A percentile compares a stretch with the other conserved stretches of the same genome.
Evolutionary conservation across 2,113 vertebrate genomes (phyloP).

Genomic region (Xyrauchen texanus): DNA sequence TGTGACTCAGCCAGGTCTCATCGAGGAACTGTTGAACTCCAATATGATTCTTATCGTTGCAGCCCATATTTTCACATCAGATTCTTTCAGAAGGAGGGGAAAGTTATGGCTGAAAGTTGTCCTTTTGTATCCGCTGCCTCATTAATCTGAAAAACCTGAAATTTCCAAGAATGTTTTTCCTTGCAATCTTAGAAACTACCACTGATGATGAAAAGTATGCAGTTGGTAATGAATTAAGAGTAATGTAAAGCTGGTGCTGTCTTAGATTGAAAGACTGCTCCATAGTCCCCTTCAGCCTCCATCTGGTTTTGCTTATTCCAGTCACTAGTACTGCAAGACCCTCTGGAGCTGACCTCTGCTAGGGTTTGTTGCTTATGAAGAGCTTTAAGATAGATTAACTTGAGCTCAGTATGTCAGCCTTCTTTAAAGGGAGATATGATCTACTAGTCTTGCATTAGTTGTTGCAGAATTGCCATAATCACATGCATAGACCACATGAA

Average conservation of each 20-base stretch:
- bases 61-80: constrained; percentile 1
- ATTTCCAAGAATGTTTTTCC: neutral
- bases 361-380: constrained; percentile 19
- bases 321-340: constrained; percentile 9
- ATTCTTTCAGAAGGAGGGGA: neutral
- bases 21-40: neutral
- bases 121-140: constrained; percentile 6
- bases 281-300: constrained; percentile 7
- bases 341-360: constrained; percentile 32
- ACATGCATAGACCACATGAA: neutral
- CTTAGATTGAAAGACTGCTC: neutral
- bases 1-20: neutral
- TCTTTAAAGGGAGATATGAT: constrained; percentile 24
- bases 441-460: neutral
- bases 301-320: constrained; percentile 48
- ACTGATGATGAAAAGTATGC: neutral
- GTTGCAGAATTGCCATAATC: constrained; percentile 6
- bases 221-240: constrained; percentile 2
- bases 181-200: neutral
- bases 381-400: constrained; percentile 15
- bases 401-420: neutral
- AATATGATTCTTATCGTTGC: constrained; percentile 14
- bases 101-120: neutral
- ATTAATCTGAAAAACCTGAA: neutral
- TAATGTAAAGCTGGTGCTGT: constrained; percentile 8